These are phyloP conservation scores for Gopherus flavomarginatus DNA, from an alignment of 2,113 vertebrate genomes.

Conservation along the genomic window DNA sequence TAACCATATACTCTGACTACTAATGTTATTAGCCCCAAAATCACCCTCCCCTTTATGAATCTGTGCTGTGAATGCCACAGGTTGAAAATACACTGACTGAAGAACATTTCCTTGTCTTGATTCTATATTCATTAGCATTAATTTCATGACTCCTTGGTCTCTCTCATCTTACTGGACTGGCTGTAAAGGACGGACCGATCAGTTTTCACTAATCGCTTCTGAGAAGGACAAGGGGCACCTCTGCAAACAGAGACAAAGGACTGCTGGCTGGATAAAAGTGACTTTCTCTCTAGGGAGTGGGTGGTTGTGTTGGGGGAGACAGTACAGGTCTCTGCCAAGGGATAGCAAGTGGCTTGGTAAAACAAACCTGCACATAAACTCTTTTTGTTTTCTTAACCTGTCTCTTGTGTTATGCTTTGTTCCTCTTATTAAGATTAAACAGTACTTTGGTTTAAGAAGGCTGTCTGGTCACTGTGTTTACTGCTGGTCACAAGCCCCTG, in stretches of 20 bases:
- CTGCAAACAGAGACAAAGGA: background rate
- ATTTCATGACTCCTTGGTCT: background rate
- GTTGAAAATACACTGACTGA: background rate
- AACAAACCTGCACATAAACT: too few species aligned
- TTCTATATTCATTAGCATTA: background rate
- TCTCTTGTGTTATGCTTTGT: background rate
- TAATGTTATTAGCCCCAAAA: background rate
- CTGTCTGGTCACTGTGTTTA: background rate
- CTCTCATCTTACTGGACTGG: background rate
- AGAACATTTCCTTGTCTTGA: rapidly evolving
- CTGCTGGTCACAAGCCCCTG: background rate
- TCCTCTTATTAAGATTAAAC: background rate
- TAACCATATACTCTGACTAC: background rate
- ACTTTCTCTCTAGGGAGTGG: background rate
- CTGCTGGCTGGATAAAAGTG: background rate
- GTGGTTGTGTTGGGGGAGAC: too few species aligned
- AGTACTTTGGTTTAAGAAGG: background rate
- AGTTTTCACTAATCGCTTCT: background rate
- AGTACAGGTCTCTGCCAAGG: background rate
- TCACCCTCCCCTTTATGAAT: background rate
- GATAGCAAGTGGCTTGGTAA: background rate
- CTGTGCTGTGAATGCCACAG: background rate
- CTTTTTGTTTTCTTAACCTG: background rate
- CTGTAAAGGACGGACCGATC: background rate
- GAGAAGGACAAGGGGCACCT: background rate